Evolutionary conservation across 1,140 invertebrate genomes (phyloP).

Genomic region (Ganaspis sp.): DNA sequence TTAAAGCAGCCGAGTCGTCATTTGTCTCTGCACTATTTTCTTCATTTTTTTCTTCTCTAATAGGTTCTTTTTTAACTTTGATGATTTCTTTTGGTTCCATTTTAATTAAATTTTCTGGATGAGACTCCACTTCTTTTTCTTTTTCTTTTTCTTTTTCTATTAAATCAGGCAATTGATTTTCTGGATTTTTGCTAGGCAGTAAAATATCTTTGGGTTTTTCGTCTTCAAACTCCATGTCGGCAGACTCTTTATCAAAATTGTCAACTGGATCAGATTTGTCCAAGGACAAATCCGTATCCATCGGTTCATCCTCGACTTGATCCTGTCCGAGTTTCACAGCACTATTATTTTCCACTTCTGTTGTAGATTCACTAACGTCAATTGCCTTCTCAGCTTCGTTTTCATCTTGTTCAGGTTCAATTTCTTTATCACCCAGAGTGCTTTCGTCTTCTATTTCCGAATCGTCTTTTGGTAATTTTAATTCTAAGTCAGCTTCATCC

Average conservation of each 20-base stretch:
- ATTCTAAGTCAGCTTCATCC: slow-evolving; percentile 33
- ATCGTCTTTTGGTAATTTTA: slow-evolving; percentile 20
- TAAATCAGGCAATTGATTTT: not conserved
- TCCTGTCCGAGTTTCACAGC: slow-evolving; percentile 44
- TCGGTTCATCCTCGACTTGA: slow-evolving; percentile 43
- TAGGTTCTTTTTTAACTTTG: slow-evolving; percentile 42
- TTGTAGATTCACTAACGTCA: slow-evolving; percentile 29
- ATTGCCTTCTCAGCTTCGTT: slow-evolving; percentile 31
- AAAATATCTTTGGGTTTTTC: slow-evolving; percentile 46
- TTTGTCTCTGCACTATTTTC: slow-evolving; percentile 56
- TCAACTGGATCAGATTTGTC: slow-evolving; percentile 21
- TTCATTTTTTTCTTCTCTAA: slow-evolving; percentile 64
- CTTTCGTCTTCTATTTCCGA: slow-evolving; percentile 39
- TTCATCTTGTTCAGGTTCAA: slow-evolving; percentile 37
- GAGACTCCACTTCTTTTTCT: too few relatives aligned
- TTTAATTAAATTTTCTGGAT: slow-evolving; percentile 54
- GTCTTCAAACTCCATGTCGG: slow-evolving; percentile 25
- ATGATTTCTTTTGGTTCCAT: slow-evolving; percentile 54
- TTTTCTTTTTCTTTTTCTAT: slow-evolving; percentile 53
- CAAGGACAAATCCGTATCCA: slow-evolving; percentile 42
- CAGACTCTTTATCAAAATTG: slow-evolving; percentile 37
- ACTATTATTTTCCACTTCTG: slow-evolving; percentile 33
- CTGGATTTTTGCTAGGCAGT: not conserved
- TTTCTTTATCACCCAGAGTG: slow-evolving; percentile 7
- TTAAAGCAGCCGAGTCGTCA: slow-evolving; percentile 80